These are phyloP conservation scores for Manis javanica DNA, from an alignment of 2,797 vertebrate genomes.

Conservation along the genomic window DNA sequence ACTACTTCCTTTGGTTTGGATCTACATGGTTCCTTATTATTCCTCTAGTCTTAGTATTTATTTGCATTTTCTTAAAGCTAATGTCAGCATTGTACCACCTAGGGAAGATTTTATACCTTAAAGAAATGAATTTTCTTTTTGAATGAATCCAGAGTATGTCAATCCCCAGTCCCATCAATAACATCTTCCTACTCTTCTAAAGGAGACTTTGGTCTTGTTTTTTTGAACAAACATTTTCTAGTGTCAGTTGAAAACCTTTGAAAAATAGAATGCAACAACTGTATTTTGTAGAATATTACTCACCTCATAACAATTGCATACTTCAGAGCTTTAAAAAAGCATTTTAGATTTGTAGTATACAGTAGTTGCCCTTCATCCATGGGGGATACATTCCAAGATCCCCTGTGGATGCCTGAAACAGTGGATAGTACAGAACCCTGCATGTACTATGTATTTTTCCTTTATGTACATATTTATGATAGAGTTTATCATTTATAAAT, in stretches of 20 bases:
- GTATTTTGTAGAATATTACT: conserved; percentile 15
- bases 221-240: conserved; percentile 48
- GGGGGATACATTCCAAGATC: neutral
- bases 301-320: neutral
- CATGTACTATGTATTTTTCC: too few relatives aligned
- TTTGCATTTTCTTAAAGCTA: conserved; percentile 12
- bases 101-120: neutral
- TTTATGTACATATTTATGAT: too few relatives aligned
- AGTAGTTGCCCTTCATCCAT: neutral
- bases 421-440: too few relatives aligned
- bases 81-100: neutral
- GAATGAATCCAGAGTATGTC: neutral
- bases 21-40: neutral
- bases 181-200: conserved; percentile 27
- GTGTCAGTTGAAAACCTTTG: conserved; percentile 35
- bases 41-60: neutral
- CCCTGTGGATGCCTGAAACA: too few relatives aligned
- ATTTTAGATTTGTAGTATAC: neutral
- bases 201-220: conserved; percentile 44
- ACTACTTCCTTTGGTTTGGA: neutral
- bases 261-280: conserved; percentile 58
- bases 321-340: conserved; percentile 33
- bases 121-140: neutral
- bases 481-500: too few relatives aligned
- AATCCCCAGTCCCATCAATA: conserved; percentile 13